Evolutionary conservation across 1,140 invertebrate genomes (phyloP), one percentile per base, ranked within the genome.

Genomic region (Adoxophyes honmai): DNA sequence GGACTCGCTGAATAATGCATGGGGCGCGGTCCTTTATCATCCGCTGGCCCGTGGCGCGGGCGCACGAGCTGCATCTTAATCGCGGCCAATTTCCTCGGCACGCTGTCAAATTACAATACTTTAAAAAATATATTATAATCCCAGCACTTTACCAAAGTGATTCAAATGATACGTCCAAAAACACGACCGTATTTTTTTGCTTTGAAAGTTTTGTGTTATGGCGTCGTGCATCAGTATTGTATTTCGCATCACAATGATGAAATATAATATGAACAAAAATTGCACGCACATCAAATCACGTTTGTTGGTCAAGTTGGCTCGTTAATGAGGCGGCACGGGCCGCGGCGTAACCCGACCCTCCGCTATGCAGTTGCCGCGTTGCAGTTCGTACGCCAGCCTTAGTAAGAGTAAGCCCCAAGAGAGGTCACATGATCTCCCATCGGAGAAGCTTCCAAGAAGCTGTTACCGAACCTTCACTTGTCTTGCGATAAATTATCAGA

Each of bases 11-110:
- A 85, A 88, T 88, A 83, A 88, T 88, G 65, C 72, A 88, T 88
- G 57, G 66, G 72, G 60, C 44, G 66, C 34, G 68, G 66, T 68
- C 70, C 73, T 77, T 84, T 82, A 82, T 84, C 74, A 77, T 57
- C 67, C 21, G 61, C 60, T 10, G 52, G 52, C 44, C 36, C 58
- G 33, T 21, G 75, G 55, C 72, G 54, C 70, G 70, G 21, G 66
- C 75, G 82, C 85, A 86, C 81, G 80, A 78, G 80, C 82, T 82
- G 82, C 78, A 88, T 88, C 69, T 73, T 85, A 84, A 88, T 81
- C 72, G 60, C 55, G 42, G 39, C 61, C 70, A 78, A 81, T 82
- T 73, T 78, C 61, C 60, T 68, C 69, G 70, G 60, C 72, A 56
- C 70, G 68, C 67, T 68, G 70, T 72, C 71, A 72, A 72, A 81